phyloP scores from a whole-genome alignment of 2,113 vertebrate genomes.

The human (Homo sapiens) region DNA sequence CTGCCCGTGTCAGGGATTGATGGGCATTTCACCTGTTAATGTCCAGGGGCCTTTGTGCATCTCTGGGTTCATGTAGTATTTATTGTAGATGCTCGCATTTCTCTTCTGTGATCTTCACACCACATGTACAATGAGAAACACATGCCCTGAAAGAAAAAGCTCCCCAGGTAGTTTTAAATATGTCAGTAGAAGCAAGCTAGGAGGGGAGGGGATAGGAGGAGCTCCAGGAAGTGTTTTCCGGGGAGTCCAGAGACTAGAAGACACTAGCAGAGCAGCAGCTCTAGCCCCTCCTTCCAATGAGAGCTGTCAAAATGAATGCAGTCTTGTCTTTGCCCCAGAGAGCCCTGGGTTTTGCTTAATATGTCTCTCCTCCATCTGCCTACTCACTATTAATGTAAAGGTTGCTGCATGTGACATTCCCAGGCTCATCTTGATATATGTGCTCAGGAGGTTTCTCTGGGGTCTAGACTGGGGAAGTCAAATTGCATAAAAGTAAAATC shows the following conservation, averaged over 20 bases:
- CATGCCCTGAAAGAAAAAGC: constrained; percentile 63
- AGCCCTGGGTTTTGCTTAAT: constrained; percentile 33
- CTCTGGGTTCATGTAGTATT: constrained; percentile 87
- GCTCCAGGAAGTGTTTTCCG: constrained; percentile 64
- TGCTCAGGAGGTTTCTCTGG: background rate
- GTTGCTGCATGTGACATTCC: background rate
- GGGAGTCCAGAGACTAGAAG: constrained; percentile 72
- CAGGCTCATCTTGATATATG: background rate
- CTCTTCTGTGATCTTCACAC: constrained; percentile 87
- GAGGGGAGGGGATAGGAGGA: background rate
- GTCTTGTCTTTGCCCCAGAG: constrained; percentile 28
- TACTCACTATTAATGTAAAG: background rate
- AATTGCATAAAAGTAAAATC: background rate
- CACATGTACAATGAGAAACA: constrained; percentile 82
- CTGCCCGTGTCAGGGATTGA: constrained; percentile 90
- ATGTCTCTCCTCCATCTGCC: accelerated
- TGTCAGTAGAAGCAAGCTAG: constrained; percentile 7
- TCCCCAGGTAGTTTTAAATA: constrained; percentile 79
- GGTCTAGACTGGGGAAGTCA: constrained; percentile 14
- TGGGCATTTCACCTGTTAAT: constrained; percentile 91
- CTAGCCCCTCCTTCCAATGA: constrained; percentile 58
- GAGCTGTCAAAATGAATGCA: constrained; percentile 60
- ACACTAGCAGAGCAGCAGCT: constrained; percentile 66
- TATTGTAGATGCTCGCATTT: constrained; percentile 84
- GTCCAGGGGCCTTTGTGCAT: constrained; percentile 87